Percentiles rank a stretch among this genome's conserved stretches.
Evolutionary conservation across 2,113 vertebrate genomes (phyloP).

Genomic region (Carassius gibelio): DNA sequence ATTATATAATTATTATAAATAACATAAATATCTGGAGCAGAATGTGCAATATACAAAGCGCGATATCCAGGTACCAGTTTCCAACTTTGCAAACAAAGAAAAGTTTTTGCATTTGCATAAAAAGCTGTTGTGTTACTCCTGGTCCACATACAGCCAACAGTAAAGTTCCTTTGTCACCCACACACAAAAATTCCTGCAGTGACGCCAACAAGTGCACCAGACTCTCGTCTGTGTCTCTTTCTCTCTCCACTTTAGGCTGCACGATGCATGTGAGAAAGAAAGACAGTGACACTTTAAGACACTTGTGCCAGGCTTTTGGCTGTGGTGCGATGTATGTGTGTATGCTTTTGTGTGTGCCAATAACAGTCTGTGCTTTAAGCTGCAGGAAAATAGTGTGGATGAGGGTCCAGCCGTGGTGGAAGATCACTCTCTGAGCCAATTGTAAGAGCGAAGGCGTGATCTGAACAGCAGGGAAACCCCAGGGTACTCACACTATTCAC

Average conservation of each 20-base stretch:
- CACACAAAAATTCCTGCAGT: constrained; percentile 10
- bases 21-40: neutral
- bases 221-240: neutral
- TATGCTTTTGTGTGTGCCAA: constrained; percentile 7
- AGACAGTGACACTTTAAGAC: constrained; percentile 29
- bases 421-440: constrained; percentile 37
- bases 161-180: constrained; percentile 15
- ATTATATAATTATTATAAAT: no score
- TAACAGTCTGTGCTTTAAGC: constrained; percentile 12
- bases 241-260: constrained; percentile 22
- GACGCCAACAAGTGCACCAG: neutral
- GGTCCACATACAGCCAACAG: constrained; percentile 28
- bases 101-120: constrained; percentile 16
- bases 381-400: constrained; percentile 31
- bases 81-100: neutral
- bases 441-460: constrained; percentile 40
- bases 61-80: neutral
- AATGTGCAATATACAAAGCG: neutral
- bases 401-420: constrained; percentile 37
- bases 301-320: constrained; percentile 37
- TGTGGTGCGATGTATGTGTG: constrained; percentile 17
- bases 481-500: constrained; percentile 32
- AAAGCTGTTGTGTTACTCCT: constrained; percentile 4
- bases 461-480: constrained; percentile 53
- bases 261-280: constrained; percentile 12